Evolutionary conservation across 2,888 invertebrate genomes (phyloP).

Genomic region (Cephus rjabovi): DNA sequence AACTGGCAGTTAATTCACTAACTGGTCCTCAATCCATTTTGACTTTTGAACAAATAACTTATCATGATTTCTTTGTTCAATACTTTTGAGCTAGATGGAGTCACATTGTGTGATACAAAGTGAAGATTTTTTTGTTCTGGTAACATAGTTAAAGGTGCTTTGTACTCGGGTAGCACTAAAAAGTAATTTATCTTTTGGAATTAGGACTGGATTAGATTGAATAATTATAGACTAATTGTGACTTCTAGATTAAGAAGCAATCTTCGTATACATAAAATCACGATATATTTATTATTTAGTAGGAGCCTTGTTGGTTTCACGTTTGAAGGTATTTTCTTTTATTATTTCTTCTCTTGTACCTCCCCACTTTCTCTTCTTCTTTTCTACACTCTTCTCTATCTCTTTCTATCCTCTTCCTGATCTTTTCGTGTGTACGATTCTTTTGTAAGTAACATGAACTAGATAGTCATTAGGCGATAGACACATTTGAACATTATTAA

Average conservation of each 20-base stretch:
- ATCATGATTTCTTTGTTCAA: neutral
- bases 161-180: neutral
- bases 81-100: neutral
- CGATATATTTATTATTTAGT: neutral
- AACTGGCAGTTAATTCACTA: neutral
- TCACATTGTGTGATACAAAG: neutral
- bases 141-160: neutral
- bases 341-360: neutral
- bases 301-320: neutral
- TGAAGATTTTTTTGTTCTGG: neutral
- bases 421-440: constrained; percentile 2
- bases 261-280: neutral
- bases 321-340: neutral
- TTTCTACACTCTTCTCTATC: neutral
- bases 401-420: neutral
- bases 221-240: neutral
- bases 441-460: constrained; percentile 26
- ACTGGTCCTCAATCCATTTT: neutral
- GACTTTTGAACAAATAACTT: neutral
- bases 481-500: constrained; percentile 27
- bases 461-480: constrained; percentile 28
- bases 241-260: neutral
- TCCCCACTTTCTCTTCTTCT: neutral
- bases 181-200: neutral
- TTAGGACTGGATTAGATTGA: neutral